A percentile compares a stretch with the other conserved stretches of the same genome.
Conservation (phyloP, 2,888 invertebrate genomes). For the Diaphora mendica region DNA sequence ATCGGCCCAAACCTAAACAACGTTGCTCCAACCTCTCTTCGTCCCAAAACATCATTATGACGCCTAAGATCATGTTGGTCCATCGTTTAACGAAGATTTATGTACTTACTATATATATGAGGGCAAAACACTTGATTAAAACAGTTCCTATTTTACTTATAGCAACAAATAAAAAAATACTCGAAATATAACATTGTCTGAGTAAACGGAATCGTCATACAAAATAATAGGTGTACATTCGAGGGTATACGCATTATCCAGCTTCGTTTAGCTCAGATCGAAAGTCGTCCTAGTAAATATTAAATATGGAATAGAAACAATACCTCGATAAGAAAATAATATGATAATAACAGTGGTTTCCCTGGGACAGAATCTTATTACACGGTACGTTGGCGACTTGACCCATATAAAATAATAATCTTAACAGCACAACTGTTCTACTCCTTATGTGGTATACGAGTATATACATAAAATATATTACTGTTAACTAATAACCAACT, state of each 20-base stretch:
- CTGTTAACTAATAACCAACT: background rate
- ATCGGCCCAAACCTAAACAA: conserved; percentile 44
- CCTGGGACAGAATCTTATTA: conserved; percentile 15
- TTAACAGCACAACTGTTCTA: conserved; percentile 14
- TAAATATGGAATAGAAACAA: conserved; percentile 5
- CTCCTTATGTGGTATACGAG: conserved; percentile 10
- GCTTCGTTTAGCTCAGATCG: background rate
- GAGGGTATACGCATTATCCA: background rate
- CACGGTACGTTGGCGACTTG: conserved; percentile 18
- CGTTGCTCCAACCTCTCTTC: conserved; percentile 24
- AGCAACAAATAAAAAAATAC: background rate
- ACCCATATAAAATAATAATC: conserved; percentile 22
- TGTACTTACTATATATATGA: conserved; percentile 17
- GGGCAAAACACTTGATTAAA: background rate
- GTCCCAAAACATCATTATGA: conserved; percentile 43
- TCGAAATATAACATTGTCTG: background rate
- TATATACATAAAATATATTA: background rate
- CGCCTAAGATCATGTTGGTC: conserved; percentile 31
- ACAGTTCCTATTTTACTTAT: background rate
- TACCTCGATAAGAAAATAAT: conserved; percentile 12
- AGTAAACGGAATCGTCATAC: background rate
- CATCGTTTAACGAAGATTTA: conserved; percentile 29
- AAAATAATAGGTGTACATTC: background rate
- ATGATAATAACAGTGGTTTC: conserved; percentile 11
- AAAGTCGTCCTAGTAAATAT: background rate